A percentile compares a stretch with the other conserved stretches of the same genome.
Evolutionary conservation across 2,888 invertebrate genomes (phyloP).

Genomic region (Tridacna crocea): DNA sequence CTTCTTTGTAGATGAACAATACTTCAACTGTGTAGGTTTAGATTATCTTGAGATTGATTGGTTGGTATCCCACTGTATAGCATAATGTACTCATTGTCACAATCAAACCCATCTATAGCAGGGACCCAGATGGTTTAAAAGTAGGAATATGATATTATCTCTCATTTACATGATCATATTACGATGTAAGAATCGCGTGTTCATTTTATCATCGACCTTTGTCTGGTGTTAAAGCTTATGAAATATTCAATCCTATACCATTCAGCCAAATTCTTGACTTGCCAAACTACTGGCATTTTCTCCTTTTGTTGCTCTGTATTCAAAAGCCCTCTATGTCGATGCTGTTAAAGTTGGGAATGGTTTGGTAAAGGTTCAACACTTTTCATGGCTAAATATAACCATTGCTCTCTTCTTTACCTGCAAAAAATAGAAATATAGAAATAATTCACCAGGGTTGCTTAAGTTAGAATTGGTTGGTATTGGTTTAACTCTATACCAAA

Average conservation of each 20-base stretch:
- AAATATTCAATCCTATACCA: neutral
- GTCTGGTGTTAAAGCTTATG: neutral
- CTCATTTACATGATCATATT: neutral
- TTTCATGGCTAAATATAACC: neutral
- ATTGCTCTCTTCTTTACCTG: no score
- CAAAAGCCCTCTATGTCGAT: neutral
- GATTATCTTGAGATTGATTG: neutral
- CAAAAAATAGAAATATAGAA: no score
- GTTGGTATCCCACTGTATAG: neutral
- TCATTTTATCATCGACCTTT: neutral
- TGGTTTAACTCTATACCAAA: no score
- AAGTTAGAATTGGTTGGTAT: no score
- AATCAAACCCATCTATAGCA: neutral
- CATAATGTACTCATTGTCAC: constrained; percentile 1
- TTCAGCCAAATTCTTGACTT: neutral
- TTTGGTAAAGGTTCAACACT: neutral
- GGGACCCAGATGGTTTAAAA: neutral
- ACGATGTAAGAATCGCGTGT: neutral
- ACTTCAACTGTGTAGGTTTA: neutral
- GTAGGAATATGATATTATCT: neutral
- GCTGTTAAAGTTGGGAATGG: neutral
- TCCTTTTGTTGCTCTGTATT: neutral
- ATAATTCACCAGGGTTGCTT: no score
- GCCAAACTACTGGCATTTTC: no score
- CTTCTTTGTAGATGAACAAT: neutral